phyloP scores from a whole-genome alignment of 2,113 vertebrate species.

The Ceratotherium simum region DNA sequence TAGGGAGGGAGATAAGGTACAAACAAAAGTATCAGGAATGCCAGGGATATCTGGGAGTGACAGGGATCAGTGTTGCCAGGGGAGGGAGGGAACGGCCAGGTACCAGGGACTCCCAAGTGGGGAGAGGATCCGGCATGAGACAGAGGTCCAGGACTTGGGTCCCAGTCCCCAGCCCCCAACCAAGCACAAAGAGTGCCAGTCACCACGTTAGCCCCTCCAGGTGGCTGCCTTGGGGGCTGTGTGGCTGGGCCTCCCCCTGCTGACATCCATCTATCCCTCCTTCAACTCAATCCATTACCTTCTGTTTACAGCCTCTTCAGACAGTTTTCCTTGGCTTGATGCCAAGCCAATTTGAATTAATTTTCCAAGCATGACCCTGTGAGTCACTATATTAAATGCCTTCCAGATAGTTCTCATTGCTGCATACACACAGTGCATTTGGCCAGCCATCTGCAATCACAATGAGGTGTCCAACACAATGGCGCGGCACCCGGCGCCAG shows the following conservation, averaged over 20 bases:
- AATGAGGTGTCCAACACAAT: background rate
- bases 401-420: conserved; percentile 72
- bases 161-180: background rate
- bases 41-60: background rate
- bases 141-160: background rate
- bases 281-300: conserved; percentile 77
- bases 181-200: background rate
- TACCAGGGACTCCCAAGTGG: background rate
- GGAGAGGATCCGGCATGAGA: background rate
- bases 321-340: conserved; percentile 76
- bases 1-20: background rate
- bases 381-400: conserved; percentile 81
- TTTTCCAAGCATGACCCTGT: conserved; percentile 81
- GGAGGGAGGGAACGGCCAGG: too few species aligned
- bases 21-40: background rate
- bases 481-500: background rate
- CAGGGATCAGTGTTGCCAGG: background rate
- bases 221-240: background rate
- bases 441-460: conserved; percentile 68
- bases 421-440: background rate
- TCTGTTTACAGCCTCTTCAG: conserved; percentile 79
- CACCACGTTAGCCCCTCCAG: background rate
- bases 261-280: conserved; percentile 9
- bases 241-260: background rate
- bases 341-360: conserved; percentile 80